These are phyloP conservation scores for Sialis lutaria DNA, from an alignment of 2,888 invertebrate species.

Conservation along the genomic window DNA sequence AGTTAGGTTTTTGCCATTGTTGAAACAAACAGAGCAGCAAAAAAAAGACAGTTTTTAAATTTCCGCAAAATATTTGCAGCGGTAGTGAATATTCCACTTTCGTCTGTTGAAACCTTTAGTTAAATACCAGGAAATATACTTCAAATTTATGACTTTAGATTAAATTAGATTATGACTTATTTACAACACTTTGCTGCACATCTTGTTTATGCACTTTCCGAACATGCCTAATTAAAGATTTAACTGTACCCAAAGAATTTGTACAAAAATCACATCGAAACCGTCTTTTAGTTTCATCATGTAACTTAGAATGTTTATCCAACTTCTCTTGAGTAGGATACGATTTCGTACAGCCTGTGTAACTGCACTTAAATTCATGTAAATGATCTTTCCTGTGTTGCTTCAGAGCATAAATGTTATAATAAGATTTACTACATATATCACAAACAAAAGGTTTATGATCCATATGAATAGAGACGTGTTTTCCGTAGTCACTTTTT, in stretches of 20 bases:
- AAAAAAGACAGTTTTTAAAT: too few species aligned
- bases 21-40: too few species aligned
- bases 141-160: too few species aligned
- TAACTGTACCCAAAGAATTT: constrained; percentile 1
- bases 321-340: constrained; percentile 2
- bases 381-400: constrained; percentile 3
- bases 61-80: constrained; percentile 34
- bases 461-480: constrained; percentile 4
- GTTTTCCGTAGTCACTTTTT: constrained; percentile 4
- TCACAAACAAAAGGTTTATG: constrained; percentile 4
- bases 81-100: constrained; percentile 75
- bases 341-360: not conserved
- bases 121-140: constrained; percentile 18
- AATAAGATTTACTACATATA: constrained; percentile 3
- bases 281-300: constrained; percentile 1
- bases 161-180: too few species aligned
- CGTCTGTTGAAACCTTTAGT: constrained; percentile 57
- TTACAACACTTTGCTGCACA: not conserved
- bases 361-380: constrained; percentile 2
- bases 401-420: constrained; percentile 3
- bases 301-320: constrained; percentile 1
- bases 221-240: constrained; percentile 1
- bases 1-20: too few species aligned
- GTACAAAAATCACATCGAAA: constrained; percentile 1
- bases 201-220: constrained; percentile 1